Evolutionary conservation across 2,888 invertebrate species (phyloP), one percentile per base, ranked within the genome.

Genomic region (Chromoteleia sp.): DNA sequence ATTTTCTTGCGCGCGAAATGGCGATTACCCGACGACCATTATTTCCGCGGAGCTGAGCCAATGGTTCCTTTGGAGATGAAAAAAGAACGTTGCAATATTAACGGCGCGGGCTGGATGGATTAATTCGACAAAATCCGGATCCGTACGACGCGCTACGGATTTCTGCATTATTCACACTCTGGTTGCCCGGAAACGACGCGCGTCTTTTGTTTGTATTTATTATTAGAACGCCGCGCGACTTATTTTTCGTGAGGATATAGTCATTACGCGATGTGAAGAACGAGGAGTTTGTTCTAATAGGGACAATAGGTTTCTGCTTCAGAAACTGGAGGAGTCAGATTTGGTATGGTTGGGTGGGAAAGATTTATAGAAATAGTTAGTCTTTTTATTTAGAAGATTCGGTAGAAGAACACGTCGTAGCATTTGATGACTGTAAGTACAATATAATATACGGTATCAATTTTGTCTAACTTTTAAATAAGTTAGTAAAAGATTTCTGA

Each of bases 1-100:
- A 79, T 82, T 78, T 82, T 78, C 78, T 79, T 82, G 79, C 73
- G 82, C 76, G 82, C 79, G 82, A 79, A 79, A 79, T 82, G 82
- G 76, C 71, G 79, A 82, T 82, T 82, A 79, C 77, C 45, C 78
- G 78, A 43, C 74, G 78, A 82, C 76, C 73, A 83, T 83, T 77
- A 80, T 77, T 76, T 76, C 41, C 59, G 33, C 68, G 67, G 52
- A 48, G 70, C 30, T 36, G 61, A 39, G 63, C 33, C 48, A 6
- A 29, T 15, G 71, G 56, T 58, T 76, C 39, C 76, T 73, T 8
- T 12, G 56, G 54, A 61, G 70, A 73, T 67, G 73, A 73, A 73
- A 73, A 78, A 81, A 67, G 63, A 59, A 67, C 29, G 59, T n/a
- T 54, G 81, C 59, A 75, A 76, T 71, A 76, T 71, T 75, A 76